Evolutionary conservation across 2,797 vertebrate genomes (phyloP).

Genomic region (Muscicapa comitata): DNA sequence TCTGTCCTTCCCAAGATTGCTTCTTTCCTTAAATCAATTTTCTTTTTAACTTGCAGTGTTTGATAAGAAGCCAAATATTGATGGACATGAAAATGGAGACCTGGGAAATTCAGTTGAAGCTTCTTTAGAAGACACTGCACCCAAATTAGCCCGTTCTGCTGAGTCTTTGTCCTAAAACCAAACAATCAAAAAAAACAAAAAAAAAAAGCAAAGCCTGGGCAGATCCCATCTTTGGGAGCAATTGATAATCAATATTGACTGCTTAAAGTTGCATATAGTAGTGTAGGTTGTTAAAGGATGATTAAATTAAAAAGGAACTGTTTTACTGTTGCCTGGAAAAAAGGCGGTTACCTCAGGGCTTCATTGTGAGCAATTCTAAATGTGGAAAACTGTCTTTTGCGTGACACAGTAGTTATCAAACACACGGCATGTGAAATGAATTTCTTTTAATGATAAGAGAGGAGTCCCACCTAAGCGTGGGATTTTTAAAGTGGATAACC

Average conservation of each 20-base stretch:
- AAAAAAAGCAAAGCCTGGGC: not conserved
- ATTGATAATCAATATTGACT: conserved; percentile 63
- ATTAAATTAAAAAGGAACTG: conserved; percentile 63
- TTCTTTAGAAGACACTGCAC: conserved; percentile 79
- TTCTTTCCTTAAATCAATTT: not conserved
- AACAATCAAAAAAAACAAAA: not conserved
- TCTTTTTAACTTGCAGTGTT: conserved; percentile 75
- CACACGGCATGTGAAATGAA: conserved; percentile 68
- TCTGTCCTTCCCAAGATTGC: not conserved
- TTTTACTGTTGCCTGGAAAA: conserved; percentile 68
- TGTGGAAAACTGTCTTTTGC: conserved; percentile 70
- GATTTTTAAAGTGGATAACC: conserved; percentile 64
- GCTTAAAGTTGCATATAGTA: conserved; percentile 57
- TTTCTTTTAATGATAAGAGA: conserved; percentile 60
- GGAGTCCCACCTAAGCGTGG: conserved; percentile 69
- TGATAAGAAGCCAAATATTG: conserved; percentile 86
- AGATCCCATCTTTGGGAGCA: conserved; percentile 40
- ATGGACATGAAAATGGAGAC: conserved; percentile 87
- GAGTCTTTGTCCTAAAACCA: conserved; percentile 81
- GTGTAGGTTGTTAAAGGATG: conserved; percentile 56
- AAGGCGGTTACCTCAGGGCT: conserved; percentile 78
- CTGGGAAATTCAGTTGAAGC: conserved; percentile 80
- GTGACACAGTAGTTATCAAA: conserved; percentile 55
- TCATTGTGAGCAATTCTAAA: conserved; percentile 72
- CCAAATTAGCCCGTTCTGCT: conserved; percentile 79